These are phyloP conservation scores for Tetragonula carbonaria DNA, from an alignment of 2,888 invertebrate species.

Conservation along the genomic window DNA sequence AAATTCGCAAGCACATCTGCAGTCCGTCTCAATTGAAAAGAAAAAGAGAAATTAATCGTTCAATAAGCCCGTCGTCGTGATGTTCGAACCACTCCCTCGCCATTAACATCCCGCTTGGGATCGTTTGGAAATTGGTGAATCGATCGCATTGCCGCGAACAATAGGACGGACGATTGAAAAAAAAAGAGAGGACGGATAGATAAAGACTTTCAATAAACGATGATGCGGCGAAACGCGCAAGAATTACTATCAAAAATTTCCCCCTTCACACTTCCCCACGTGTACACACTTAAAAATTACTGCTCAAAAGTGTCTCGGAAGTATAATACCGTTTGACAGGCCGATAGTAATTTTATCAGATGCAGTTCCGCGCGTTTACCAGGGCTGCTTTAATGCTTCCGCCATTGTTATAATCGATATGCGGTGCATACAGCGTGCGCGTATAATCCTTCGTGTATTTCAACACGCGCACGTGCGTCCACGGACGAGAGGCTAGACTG, in stretches of 20 bases:
- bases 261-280: no score
- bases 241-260: constrained; percentile 14
- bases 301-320: constrained; percentile 40
- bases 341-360: constrained; percentile 61
- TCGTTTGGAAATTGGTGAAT: neutral
- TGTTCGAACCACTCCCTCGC: neutral
- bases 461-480: constrained; percentile 28
- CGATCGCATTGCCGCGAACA: neutral
- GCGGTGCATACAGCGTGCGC: neutral
- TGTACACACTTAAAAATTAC: constrained; percentile 19
- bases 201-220: neutral
- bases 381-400: constrained; percentile 25
- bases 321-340: constrained; percentile 57
- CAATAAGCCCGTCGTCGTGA: neutral
- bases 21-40: neutral
- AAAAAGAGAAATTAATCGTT: neutral
- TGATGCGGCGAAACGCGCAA: neutral
- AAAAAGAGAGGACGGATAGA: no score
- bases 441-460: constrained; percentile 52
- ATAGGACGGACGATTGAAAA: neutral
- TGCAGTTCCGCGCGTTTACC: constrained; percentile 15
- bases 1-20: no score
- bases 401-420: constrained; percentile 64
- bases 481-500: constrained; percentile 44
- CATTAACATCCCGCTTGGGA: no score